phyloP scores from a whole-genome alignment of 1,140 invertebrate genomes.

The Steinernema feltiae region DNA sequence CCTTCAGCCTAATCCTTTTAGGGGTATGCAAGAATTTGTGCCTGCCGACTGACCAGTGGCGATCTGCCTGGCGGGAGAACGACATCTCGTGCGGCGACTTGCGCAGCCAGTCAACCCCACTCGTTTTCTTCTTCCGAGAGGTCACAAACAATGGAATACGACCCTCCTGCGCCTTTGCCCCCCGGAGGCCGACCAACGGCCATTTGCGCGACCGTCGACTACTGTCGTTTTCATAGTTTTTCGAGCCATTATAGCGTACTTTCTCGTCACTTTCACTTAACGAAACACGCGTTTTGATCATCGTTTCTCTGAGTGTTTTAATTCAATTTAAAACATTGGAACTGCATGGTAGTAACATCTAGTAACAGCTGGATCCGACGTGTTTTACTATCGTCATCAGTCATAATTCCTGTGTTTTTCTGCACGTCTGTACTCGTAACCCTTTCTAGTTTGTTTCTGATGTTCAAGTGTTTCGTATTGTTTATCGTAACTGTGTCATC shows the following conservation, averaged over 20 bases:
- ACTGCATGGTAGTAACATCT: too few species aligned
- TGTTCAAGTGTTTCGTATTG: neutral
- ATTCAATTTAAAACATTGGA: too few species aligned
- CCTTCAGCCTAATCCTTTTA: constrained; percentile 6
- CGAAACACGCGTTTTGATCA: neutral
- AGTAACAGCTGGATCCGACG: too few species aligned
- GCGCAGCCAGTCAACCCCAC: constrained; percentile 7
- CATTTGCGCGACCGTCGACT: neutral
- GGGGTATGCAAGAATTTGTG: neutral
- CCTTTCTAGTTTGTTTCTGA: too few species aligned
- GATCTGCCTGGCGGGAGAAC: neutral
- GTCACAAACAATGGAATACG: constrained; percentile 12
- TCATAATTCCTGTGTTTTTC: too few species aligned
- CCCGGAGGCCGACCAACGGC: neutral
- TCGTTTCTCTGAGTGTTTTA: neutral
- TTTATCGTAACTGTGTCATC: constrained; percentile 12
- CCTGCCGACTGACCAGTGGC: constrained; percentile 2
- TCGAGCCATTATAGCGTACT: constrained; percentile 7
- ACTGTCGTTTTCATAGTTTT: neutral
- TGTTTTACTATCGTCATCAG: too few species aligned
- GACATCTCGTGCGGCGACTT: neutral
- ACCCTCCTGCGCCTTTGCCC: neutral
- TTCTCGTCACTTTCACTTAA: neutral
- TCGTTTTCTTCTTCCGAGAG: constrained; percentile 13
- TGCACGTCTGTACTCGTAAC: too few species aligned